Conservation (phyloP, 2,888 invertebrate genomes). For the Drosophila maculinotata region DNA sequence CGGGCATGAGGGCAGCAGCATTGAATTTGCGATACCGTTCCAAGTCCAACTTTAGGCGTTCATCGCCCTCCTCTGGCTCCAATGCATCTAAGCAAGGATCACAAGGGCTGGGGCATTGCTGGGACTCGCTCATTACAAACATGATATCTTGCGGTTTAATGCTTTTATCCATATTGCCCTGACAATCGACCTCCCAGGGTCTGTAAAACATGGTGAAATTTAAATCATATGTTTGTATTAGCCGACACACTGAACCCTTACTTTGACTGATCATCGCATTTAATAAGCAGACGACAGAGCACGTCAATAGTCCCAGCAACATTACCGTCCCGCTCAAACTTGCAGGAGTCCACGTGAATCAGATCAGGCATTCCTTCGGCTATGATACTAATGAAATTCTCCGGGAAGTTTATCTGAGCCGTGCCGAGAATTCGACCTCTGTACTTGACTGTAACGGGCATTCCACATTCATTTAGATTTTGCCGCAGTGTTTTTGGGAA, state of each 20-base stretch:
- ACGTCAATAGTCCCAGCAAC: conserved; percentile 59
- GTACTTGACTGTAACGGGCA: conserved; percentile 62
- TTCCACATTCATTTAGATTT: conserved; percentile 59
- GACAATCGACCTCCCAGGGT: conserved; percentile 1
- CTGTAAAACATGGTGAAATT: background rate
- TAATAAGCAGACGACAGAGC: conserved; percentile 61
- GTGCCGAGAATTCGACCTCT: conserved; percentile 53
- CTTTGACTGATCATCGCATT: conserved; percentile 43
- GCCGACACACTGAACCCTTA: conserved; percentile 2
- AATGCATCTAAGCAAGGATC: conserved; percentile 35
- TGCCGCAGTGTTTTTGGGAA: conserved; percentile 57
- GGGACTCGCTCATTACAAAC: conserved; percentile 65
- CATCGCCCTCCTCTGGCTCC: conserved; percentile 42
- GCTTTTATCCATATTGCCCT: conserved; percentile 53
- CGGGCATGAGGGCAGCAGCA: conserved; percentile 47
- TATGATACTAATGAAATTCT: conserved; percentile 56
- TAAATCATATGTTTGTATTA: too few relatives aligned
- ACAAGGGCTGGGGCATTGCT: conserved; percentile 32
- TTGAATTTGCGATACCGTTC: conserved; percentile 57
- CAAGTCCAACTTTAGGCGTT: conserved; percentile 65
- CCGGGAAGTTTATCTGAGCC: conserved; percentile 65
- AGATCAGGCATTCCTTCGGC: conserved; percentile 49
- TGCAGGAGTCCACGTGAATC: conserved; percentile 52
- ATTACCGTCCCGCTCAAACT: conserved; percentile 35
- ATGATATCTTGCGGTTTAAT: conserved; percentile 72